Evolutionary conservation across 2,888 invertebrate genomes (phyloP), one percentile per base, ranked within the genome.

Genomic region (Acleris laterana): DNA sequence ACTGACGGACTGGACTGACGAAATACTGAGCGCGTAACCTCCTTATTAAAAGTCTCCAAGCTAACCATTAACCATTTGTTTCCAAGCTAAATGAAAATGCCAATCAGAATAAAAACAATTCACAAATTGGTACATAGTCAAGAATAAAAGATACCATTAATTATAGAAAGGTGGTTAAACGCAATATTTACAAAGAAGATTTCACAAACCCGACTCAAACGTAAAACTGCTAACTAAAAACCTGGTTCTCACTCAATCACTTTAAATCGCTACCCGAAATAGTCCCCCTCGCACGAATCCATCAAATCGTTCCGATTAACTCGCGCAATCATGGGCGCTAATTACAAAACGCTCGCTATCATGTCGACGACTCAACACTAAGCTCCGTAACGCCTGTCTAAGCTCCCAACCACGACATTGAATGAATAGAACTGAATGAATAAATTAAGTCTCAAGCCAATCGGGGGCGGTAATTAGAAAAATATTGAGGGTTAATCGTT

Each of bases 291-390:
- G 50, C 20, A 25, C 25, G 61, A 68, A 73, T 69, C 59, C 69
- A 72, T 63, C 71, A 71, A 71, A 72, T 72, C 69, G 69, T 74
- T 69, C 76, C 81, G 82, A 85, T 85, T 83, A 87, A 80, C 55
- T 22, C 25, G 49, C 76, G 79, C 79, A 87, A 89, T 88, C 84
- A 85, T 83, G 83, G 86, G 77, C 79, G 74, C 76, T 83, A 88
- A 89, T 89, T 87, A 87, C 85, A 79, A 85, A 88, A 82, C 82
- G 81, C 77, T 86, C 74, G 80, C 74, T 80, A 86, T 86, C 85
- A 85, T 82, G 81, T 77, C 77, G 79, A 75, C 75, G 82, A 77
- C 80, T 87, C 81, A 82, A 75, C 81, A 75, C 76, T 73, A 62
- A 66, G 56, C 66, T 11, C 75, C 74, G 77, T 83, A 83, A 88